Evolutionary conservation across 2,797 vertebrate genomes (phyloP), one percentile per base, ranked within the genome.

Genomic region (Darevskia nairensis): DNA sequence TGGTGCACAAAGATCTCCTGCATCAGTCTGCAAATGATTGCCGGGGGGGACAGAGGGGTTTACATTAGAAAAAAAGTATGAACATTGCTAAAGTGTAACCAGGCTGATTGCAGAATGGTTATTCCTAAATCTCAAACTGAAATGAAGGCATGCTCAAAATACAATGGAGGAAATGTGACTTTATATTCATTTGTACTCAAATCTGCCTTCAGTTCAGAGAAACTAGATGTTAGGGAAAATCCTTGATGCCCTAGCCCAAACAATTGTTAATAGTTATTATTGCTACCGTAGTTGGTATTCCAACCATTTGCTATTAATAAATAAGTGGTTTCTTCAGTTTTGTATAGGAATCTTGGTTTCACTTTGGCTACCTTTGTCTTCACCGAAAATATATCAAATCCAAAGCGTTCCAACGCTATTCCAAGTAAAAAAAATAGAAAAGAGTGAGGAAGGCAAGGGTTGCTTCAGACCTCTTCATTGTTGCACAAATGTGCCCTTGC

Each of bases 401-500:
- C 32, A 29, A 27, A 86, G 55, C 6, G 9, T 68, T 80, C 27
- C 77, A 72, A 25, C 9, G 55, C 50, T 80, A 11, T 23, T 87
- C 50, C 25, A n/a, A 61, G 50, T 81, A 35, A 87, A 80, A 80
- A 86, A 80, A 79, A 61, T 35, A 81, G 59, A 78, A 90, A 92
- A 93, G 90, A 90, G 41, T 61, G 68, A 78, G 29, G 74, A 66
- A 77, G 39, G 35, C 11, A 29, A 32, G 44, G 50, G n/a, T 32
- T 86, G 64, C 32, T 44, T 59, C 68, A 82, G 84, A 92, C 25
- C 91, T 89, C 93, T 92, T 94, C 50, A 55, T 55, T 96, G 92
- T 90, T 94, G 80, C 15, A 68, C 39, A 86, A 79, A 78, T 50
- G 35, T 80, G 46, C 77, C 66, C 46, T 71, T 72, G 66, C 89